Evolutionary conservation across 2,888 invertebrate genomes (phyloP).

Genomic region (Megastigmus dorsalis): DNA sequence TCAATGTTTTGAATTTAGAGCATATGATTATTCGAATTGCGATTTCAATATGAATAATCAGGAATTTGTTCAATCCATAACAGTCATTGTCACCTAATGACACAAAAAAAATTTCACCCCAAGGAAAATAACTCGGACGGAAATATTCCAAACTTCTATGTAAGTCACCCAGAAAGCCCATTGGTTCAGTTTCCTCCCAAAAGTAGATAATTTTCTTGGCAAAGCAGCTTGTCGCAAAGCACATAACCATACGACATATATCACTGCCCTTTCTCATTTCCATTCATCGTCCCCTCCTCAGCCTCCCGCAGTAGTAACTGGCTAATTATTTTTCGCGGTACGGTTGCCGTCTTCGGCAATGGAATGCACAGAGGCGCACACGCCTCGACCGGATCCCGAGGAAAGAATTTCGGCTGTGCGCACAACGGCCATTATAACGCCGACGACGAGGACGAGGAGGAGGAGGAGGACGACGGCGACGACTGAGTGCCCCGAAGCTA

Average conservation of each 20-base stretch:
- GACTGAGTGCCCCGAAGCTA: neutral
- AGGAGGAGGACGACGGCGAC: constrained; percentile 7
- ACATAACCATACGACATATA: constrained; percentile 58
- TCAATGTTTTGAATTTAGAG: no score
- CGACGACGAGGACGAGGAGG: constrained; percentile 3
- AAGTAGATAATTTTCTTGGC: constrained; percentile 30
- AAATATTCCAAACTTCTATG: no score
- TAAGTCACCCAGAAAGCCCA: no score
- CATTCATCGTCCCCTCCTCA: constrained; percentile 24
- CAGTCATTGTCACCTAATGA: no score
- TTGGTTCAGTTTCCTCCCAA: neutral
- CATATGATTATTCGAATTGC: no score
- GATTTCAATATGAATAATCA: no score
- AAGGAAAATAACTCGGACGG: no score
- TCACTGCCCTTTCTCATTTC: constrained; percentile 33
- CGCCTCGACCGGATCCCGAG: neutral
- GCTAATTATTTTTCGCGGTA: constrained; percentile 45
- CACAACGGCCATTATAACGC: constrained; percentile 14
- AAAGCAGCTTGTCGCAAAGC: constrained; percentile 48
- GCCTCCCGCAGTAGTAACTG: no score
- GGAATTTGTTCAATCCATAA: no score
- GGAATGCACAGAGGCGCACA: neutral
- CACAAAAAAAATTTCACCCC: no score
- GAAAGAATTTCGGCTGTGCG: constrained; percentile 43
- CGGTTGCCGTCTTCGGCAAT: constrained; percentile 53